phyloP scores from a whole-genome alignment of 1,140 invertebrate genomes.

The Eulimnadia texana region DNA sequence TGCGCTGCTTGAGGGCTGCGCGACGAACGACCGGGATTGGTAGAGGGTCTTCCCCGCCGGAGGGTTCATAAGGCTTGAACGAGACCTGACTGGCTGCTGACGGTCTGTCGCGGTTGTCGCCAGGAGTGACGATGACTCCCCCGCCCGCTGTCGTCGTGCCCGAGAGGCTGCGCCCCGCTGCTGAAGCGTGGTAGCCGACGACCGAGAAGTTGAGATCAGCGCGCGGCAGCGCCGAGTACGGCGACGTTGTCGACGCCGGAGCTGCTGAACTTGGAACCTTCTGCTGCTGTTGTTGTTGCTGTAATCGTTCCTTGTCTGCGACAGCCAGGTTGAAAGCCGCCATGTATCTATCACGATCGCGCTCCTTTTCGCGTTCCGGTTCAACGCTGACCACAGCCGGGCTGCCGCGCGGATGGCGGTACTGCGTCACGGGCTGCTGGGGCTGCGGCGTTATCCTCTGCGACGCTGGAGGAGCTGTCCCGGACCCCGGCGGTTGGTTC shows the following conservation, averaged over 20 bases:
- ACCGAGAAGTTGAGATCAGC: constrained; percentile 9
- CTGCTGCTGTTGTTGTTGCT: neutral
- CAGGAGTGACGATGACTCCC: constrained; percentile 1
- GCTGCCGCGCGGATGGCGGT: neutral
- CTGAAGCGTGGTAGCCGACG: constrained; percentile 2
- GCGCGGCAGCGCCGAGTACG: constrained; percentile 5
- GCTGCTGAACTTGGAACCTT: neutral
- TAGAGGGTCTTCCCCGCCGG: constrained; percentile 11
- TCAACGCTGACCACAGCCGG: constrained; percentile 1
- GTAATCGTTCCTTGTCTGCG: neutral
- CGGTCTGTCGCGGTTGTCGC: neutral
- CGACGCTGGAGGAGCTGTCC: neutral
- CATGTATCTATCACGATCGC: constrained; percentile 4
- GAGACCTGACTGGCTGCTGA: neutral
- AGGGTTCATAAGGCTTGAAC: constrained; percentile 6
- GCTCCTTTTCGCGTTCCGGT: constrained; percentile 5
- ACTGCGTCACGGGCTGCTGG: neutral
- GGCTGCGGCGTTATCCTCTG: neutral
- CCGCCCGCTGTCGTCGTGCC: neutral
- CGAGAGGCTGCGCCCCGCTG: too few relatives aligned
- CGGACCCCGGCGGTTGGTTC: neutral
- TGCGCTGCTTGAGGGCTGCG: neutral
- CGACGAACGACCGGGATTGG: neutral
- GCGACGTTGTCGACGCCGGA: neutral
- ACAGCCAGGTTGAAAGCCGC: neutral